Conservation (phyloP, 2,113 vertebrate species). For the Sigmodon hispidus region DNA sequence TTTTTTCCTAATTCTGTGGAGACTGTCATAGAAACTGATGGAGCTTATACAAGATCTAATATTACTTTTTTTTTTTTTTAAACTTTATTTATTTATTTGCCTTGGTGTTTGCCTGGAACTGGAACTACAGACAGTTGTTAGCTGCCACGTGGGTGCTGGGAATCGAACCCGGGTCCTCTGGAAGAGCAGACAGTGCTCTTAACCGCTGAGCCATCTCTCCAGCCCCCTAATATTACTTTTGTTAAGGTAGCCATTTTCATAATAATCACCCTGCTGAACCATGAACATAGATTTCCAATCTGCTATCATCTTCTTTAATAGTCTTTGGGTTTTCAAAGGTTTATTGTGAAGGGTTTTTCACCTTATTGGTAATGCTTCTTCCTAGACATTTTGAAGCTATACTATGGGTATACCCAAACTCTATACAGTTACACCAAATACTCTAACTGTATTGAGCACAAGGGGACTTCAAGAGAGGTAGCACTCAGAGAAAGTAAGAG, state of each 20-base stretch:
- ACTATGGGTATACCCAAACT: neutral
- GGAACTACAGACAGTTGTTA: no score
- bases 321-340: neutral
- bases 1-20: neutral
- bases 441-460: no score
- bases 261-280: neutral
- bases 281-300: neutral
- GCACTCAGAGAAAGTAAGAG: neutral
- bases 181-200: no score
- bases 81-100: no score
- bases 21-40: neutral
- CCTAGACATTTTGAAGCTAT: neutral
- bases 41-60: no score
- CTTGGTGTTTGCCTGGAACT: no score
- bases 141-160: no score
- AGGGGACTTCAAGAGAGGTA: rapidly evolving
- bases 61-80: no score
- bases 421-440: no score
- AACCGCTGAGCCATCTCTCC: no score
- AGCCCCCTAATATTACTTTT: neutral
- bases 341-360: neutral
- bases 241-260: neutral
- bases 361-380: neutral
- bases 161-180: no score
- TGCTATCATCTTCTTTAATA: neutral